Evolutionary conservation across 1,140 invertebrate genomes (phyloP).

Genomic region (Caenorhabditis briggsae): DNA sequence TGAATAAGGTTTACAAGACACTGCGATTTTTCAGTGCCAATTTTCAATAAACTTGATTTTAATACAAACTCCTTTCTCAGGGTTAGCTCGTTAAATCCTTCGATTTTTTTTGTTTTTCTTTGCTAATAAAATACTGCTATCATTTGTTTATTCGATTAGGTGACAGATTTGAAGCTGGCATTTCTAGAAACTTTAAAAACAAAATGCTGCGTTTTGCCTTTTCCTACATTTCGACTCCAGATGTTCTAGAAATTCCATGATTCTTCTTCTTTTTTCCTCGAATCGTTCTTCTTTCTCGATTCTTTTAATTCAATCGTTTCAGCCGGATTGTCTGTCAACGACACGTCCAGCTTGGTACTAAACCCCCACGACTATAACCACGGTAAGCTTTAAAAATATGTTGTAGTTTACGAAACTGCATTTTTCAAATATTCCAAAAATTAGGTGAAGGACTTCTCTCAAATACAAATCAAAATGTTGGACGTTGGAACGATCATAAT

Average conservation of each 20-base stretch:
- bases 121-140: too few species aligned
- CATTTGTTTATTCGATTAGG: conserved; percentile 8
- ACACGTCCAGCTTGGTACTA: conserved; percentile 10
- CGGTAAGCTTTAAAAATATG: not conserved
- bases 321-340: not conserved
- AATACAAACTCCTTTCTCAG: too few species aligned
- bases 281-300: not conserved
- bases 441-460: not conserved
- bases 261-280: conserved; percentile 4
- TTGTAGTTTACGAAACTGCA: not conserved
- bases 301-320: not conserved
- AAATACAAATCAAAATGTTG: not conserved
- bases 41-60: too few species aligned
- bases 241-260: not conserved
- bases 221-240: not conserved
- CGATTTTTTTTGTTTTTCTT: not conserved
- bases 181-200: not conserved
- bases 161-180: not conserved
- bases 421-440: not conserved
- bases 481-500: conserved; percentile 11
- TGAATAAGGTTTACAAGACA: not conserved
- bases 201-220: not conserved
- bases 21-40: too few species aligned
- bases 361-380: not conserved
- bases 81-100: not conserved